Percentiles rank a stretch among this genome's conserved stretches.
Conservation (phyloP, 2,797 vertebrate genomes). For the Hypotaenidia okinawae region DNA sequence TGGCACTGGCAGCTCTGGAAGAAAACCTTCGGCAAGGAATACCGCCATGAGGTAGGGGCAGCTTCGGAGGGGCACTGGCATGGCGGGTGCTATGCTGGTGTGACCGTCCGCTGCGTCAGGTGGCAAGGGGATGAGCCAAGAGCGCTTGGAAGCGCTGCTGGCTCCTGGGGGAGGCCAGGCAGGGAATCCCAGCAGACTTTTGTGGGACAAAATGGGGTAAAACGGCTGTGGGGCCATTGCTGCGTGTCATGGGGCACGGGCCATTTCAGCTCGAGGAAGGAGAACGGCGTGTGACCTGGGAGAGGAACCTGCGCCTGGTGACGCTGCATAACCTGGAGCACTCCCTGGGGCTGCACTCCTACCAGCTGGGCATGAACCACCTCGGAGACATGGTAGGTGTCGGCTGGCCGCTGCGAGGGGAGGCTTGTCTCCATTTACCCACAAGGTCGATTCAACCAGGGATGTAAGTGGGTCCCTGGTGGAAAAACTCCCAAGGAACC, state of each 20-base stretch:
- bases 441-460: accelerated
- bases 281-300: conserved; percentile 84
- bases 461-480: accelerated
- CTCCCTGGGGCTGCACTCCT: conserved; percentile 89
- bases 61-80: neutral
- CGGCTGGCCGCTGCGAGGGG: accelerated
- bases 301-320: conserved; percentile 87
- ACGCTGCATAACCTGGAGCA: conserved; percentile 89
- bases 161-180: neutral
- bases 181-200: accelerated
- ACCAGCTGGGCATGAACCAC: conserved; percentile 89
- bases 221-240: accelerated
- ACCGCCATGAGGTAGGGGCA: neutral
- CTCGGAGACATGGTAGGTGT: conserved; percentile 23
- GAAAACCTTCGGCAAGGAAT: neutral
- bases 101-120: accelerated
- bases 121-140: accelerated
- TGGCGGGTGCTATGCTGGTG: neutral
- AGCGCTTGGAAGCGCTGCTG: neutral
- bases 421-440: neutral
- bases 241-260: neutral
- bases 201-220: neutral
- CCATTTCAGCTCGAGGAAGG: conserved; percentile 80
- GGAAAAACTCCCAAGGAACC: accelerated
- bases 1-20: conserved; percentile 64